Percentiles rank a stretch among this genome's conserved stretches.
Conservation (phyloP, 2,888 invertebrate genomes). For the Bedellia somnulentella region DNA sequence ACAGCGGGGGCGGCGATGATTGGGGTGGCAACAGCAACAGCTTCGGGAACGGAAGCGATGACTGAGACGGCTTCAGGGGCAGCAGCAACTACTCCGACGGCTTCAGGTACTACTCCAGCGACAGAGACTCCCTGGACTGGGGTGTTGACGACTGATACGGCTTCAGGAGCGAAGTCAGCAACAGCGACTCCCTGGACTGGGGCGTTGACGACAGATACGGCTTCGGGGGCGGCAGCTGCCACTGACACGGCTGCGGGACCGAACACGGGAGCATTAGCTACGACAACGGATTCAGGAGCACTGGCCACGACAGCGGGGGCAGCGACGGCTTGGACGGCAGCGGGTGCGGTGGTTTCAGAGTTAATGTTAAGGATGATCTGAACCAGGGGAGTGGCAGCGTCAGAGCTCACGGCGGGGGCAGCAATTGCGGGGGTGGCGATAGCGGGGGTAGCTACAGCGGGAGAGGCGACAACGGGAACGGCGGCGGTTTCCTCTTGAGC, state of each 20-base stretch:
- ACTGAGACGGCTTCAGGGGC: not conserved
- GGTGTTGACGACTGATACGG: no score
- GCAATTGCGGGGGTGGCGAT: not conserved
- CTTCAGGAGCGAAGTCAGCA: no score
- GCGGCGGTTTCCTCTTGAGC: slow-evolving; percentile 5
- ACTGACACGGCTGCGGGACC: no score
- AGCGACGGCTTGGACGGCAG: no score
- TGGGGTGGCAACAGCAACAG: not conserved
- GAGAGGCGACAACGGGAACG: not conserved
- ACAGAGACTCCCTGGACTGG: not conserved
- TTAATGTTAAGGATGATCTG: no score
- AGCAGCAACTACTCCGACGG: not conserved
- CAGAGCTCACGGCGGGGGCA: not conserved
- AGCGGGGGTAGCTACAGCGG: not conserved
- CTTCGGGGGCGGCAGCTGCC: no score
- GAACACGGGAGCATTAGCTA: no score
- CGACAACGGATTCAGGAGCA: no score
- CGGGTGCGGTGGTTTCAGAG: no score
- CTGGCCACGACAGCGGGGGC: no score
- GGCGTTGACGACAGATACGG: no score
- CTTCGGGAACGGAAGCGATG: slow-evolving; percentile 1
- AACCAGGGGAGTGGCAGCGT: no score
- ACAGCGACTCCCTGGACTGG: not conserved
- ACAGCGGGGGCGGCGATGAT: not conserved
- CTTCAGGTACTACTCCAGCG: not conserved